Conservation (phyloP, 2,888 invertebrate genomes). For the Acanthosepion lycidas region DNA sequence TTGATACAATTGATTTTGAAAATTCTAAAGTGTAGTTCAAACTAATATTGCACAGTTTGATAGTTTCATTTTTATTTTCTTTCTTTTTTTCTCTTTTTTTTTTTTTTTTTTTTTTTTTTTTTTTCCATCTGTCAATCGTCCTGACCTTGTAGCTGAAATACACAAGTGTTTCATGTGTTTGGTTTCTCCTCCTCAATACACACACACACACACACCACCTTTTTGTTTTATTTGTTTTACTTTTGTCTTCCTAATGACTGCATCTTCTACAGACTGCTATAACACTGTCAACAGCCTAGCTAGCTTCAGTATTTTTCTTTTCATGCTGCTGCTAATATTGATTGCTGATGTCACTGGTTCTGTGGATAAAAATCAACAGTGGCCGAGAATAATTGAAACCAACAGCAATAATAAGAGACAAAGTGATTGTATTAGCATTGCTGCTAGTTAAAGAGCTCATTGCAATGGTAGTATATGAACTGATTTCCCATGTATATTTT, state of each 20-base stretch:
- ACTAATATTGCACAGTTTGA: background rate
- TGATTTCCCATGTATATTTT: background rate
- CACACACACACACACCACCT: background rate
- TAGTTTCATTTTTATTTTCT: background rate
- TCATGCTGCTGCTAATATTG: background rate
- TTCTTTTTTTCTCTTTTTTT: background rate
- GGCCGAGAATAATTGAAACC: background rate
- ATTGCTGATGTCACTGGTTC: constrained; percentile 12
- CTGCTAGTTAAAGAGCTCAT: background rate
- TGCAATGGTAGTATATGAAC: background rate
- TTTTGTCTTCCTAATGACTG: background rate
- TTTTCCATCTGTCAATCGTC: background rate
- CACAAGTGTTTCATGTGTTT: background rate
- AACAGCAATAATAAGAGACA: background rate
- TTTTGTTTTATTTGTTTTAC: background rate
- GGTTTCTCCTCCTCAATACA: background rate
- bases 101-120: background rate
- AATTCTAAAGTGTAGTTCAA: background rate
- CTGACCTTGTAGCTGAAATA: background rate
- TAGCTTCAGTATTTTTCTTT: too few species aligned
- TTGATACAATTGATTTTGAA: background rate
- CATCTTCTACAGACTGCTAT: constrained; percentile 33
- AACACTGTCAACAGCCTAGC: background rate
- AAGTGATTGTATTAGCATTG: background rate
- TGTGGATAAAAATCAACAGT: background rate